Evolutionary conservation across 2,888 invertebrate genomes (phyloP).

Genomic region (Eremobia ochroleuca): DNA sequence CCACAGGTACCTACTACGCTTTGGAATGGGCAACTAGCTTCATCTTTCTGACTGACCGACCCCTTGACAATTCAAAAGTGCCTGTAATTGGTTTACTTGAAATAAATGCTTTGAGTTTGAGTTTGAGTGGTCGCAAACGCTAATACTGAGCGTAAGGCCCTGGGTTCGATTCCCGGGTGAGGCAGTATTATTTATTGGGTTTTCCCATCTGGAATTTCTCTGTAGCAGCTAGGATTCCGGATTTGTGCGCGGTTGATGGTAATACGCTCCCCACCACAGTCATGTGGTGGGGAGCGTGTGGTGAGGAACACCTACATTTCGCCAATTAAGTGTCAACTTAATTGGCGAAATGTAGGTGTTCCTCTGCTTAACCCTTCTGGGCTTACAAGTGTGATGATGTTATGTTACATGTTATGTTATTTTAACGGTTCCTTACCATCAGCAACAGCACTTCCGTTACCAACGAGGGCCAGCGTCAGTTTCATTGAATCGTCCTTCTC

Average conservation of each 20-base stretch:
- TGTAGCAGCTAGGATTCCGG: no score
- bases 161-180: background rate
- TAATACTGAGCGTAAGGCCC: background rate
- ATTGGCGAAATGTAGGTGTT: background rate
- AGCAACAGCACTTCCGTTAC: constrained; percentile 67
- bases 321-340: no score
- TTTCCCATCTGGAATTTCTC: background rate
- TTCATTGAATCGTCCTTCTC: constrained; percentile 73
- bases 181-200: background rate
- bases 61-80: no score
- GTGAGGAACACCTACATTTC: no score
- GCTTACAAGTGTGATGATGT: background rate
- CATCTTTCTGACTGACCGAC: no score
- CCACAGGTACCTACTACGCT: no score
- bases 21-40: no score
- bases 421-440: constrained; percentile 51
- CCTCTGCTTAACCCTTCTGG: background rate
- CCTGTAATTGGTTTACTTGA: no score
- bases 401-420: background rate
- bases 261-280: no score
- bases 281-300: no score
- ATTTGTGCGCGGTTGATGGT: background rate
- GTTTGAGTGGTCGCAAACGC: background rate
- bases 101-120: no score
- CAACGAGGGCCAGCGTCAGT: constrained; percentile 58